Evolutionary conservation across 2,888 invertebrate genomes (phyloP).

Genomic region (Trissolcus brochymenae): DNA sequence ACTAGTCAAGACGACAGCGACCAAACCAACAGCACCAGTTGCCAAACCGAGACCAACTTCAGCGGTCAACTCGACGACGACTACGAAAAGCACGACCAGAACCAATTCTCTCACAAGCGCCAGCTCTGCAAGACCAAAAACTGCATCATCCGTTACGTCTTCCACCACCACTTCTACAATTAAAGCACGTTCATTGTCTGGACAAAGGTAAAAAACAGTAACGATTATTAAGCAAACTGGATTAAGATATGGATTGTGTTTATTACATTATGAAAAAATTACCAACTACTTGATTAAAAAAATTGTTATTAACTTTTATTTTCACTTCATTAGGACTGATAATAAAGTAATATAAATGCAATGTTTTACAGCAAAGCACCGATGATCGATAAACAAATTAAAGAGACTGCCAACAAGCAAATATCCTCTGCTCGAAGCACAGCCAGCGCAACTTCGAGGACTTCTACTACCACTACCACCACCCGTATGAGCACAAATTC

Average conservation of each 20-base stretch:
- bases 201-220: slow-evolving; percentile 17
- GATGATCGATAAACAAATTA: slow-evolving; percentile 80
- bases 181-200: slow-evolving; percentile 14
- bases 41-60: slow-evolving; percentile 58
- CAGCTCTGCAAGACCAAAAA: slow-evolving; percentile 64
- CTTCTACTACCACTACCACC: slow-evolving; percentile 52
- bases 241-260: no score
- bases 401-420: slow-evolving; percentile 84
- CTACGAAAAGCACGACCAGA: slow-evolving; percentile 50
- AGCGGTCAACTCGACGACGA: slow-evolving; percentile 41
- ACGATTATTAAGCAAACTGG: no score
- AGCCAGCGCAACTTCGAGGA: slow-evolving; percentile 57
- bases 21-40: slow-evolving; percentile 62
- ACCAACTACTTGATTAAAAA: no score
- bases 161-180: slow-evolving; percentile 51
- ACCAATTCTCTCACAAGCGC: slow-evolving; percentile 56
- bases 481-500: slow-evolving; percentile 57
- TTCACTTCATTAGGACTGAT: no score
- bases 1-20: slow-evolving; percentile 59
- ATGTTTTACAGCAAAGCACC: slow-evolving; percentile 61
- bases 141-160: slow-evolving; percentile 65
- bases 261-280: no score
- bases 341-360: no score
- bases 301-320: no score
- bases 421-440: slow-evolving; percentile 79